phyloP scores from a whole-genome alignment of 2,113 vertebrate genomes.

The Mystacornis crossleyi region DNA sequence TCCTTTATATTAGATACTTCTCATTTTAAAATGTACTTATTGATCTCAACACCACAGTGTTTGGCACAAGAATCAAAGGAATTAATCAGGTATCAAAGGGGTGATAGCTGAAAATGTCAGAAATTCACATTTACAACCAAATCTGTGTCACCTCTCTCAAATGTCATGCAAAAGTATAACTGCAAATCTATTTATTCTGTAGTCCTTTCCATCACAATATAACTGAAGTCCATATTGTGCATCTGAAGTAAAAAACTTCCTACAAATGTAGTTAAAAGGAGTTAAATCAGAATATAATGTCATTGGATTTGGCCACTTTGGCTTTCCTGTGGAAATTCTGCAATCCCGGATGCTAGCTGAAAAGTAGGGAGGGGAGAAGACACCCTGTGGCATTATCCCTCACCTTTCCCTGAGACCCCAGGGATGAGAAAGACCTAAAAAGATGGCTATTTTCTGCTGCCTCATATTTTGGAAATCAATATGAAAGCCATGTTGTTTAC shows the following conservation, averaged over 20 bases:
- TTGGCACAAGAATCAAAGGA: not conserved
- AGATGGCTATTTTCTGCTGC: not conserved
- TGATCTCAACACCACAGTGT: not conserved
- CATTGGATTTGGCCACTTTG: not conserved
- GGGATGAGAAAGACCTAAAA: not conserved
- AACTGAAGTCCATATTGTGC: not conserved
- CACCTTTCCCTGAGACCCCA: not conserved
- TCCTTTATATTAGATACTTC: not conserved
- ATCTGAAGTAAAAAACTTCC: not conserved
- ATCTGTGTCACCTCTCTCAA: not conserved
- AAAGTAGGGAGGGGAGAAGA: not conserved
- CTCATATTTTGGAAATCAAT: not conserved
- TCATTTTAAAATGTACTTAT: not conserved
- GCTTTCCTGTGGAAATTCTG: not conserved
- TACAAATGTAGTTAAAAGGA: not conserved
- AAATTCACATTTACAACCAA: not conserved
- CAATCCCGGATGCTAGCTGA: not conserved
- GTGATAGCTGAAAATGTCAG: not conserved
- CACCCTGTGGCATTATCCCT: not conserved
- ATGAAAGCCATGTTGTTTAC: not conserved
- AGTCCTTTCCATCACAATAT: not conserved
- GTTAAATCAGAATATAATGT: not conserved
- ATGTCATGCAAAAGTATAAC: not conserved
- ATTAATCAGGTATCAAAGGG: not conserved
- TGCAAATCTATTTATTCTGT: not conserved